Percentiles rank a stretch among this genome's conserved stretches.
phyloP scores from a whole-genome alignment of 1,140 invertebrate species.

The Lordiphosa stackelbergi region DNA sequence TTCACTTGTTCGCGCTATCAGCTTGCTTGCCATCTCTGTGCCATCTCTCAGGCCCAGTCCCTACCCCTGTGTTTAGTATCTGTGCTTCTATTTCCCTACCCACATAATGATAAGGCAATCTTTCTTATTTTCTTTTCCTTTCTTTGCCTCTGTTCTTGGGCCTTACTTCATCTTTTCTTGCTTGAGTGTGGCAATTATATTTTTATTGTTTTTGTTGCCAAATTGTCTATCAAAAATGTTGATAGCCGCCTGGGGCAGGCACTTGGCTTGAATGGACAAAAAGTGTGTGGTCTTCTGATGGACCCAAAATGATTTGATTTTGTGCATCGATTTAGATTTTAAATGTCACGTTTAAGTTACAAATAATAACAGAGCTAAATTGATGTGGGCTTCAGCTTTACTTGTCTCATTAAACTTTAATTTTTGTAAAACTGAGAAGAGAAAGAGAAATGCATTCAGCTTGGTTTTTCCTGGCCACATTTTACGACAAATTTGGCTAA shows the following conservation, averaged over 20 bases:
- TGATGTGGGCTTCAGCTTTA: conserved; percentile 13
- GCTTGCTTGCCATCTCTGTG: background rate
- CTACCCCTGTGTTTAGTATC: no score
- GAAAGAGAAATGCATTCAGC: conserved; percentile 1
- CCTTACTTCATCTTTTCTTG: conserved; percentile 10
- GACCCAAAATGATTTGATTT: no score
- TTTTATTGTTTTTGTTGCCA: conserved; percentile 66
- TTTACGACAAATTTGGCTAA: conserved; percentile 66
- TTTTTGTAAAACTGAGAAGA: conserved; percentile 48
- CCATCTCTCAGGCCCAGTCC: background rate
- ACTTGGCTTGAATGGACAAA: conserved; percentile 48
- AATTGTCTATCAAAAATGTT: conserved; percentile 67
- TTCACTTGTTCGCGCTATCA: conserved; percentile 32
- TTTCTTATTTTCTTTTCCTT: background rate
- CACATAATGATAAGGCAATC: background rate
- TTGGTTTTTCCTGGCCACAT: conserved; percentile 10
- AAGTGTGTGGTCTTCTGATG: background rate
- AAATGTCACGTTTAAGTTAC: background rate
- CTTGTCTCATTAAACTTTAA: conserved; percentile 70
- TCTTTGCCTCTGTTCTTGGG: no score
- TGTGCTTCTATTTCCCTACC: no score
- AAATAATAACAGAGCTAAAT: background rate
- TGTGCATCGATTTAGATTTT: background rate
- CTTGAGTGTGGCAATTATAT: conserved; percentile 60
- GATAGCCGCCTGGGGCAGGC: conserved; percentile 46